A percentile compares a stretch with the other conserved stretches of the same genome.
These are phyloP conservation scores for Lycaon pictus DNA, from an alignment of 2,113 vertebrate genomes.

Conservation along the genomic window DNA sequence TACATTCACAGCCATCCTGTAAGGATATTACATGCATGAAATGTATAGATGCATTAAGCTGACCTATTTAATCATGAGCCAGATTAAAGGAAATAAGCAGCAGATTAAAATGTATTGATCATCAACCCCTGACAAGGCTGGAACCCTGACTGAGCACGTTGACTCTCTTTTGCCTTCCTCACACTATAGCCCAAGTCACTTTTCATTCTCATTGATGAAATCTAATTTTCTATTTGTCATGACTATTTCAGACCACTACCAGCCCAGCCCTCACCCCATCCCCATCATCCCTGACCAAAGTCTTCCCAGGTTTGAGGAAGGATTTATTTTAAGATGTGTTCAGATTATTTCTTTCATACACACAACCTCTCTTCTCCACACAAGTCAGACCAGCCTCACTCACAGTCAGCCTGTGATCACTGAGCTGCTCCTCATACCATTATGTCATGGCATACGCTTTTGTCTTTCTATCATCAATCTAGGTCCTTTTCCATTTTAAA, in stretches of 20 bases:
- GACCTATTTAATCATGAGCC: background rate
- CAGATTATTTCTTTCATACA: background rate
- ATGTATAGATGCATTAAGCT: background rate
- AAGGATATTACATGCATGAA: background rate
- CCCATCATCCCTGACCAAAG: background rate
- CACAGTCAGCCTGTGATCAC: background rate
- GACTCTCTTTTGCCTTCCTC: background rate
- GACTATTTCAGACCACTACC: background rate
- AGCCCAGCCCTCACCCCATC: background rate
- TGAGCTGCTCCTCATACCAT: background rate
- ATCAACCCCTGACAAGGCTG: background rate
- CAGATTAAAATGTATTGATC: background rate
- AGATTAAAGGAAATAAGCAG: background rate
- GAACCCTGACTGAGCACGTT: background rate
- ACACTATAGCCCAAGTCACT: background rate
- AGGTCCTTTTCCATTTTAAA: background rate
- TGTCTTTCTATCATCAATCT: background rate
- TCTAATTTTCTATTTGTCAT: background rate
- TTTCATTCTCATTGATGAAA: background rate
- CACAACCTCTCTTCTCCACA: background rate
- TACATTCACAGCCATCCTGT: background rate
- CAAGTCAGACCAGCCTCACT: background rate
- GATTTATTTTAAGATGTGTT: background rate
- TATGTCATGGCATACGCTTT: background rate
- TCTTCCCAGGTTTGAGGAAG: background rate